Evolutionary conservation across 2,113 vertebrate species (phyloP).

Genomic region (Apodemus sylvaticus): DNA sequence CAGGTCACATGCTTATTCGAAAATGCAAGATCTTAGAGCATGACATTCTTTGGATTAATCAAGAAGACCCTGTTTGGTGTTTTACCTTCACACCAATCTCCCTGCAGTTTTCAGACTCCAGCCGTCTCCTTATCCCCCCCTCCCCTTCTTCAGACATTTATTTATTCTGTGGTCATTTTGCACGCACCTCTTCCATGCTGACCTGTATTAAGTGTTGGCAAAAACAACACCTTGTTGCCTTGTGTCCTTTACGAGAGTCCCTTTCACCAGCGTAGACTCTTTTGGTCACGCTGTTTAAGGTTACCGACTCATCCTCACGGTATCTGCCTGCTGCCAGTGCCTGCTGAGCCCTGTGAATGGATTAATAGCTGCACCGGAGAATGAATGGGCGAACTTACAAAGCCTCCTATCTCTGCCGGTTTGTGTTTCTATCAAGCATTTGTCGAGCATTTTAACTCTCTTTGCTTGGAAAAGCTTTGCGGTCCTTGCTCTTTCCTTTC

Average conservation of each 20-base stretch:
- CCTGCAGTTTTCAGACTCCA: not conserved
- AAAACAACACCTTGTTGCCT: not conserved
- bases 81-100: not conserved
- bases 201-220: not conserved
- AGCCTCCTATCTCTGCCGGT: not conserved
- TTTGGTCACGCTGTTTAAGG: not conserved
- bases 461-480: not conserved
- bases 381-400: not conserved
- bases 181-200: not conserved
- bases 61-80: not conserved
- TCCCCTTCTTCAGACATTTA: not conserved
- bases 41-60: not conserved
- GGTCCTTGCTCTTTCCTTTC: not conserved
- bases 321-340: not conserved
- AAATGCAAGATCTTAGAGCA: not conserved
- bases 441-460: not conserved
- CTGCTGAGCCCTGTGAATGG: not conserved
- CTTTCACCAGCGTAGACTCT: not conserved
- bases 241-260: not conserved
- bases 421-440: conserved; percentile 26
- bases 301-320: not conserved
- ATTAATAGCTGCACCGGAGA: not conserved
- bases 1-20: not conserved
- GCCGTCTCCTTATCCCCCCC: not conserved
- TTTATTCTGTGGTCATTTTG: not conserved